A percentile compares a stretch with the other conserved stretches of the same genome.
Evolutionary conservation across 2,888 invertebrate species (phyloP).

Genomic region (Micropterix aruncella): DNA sequence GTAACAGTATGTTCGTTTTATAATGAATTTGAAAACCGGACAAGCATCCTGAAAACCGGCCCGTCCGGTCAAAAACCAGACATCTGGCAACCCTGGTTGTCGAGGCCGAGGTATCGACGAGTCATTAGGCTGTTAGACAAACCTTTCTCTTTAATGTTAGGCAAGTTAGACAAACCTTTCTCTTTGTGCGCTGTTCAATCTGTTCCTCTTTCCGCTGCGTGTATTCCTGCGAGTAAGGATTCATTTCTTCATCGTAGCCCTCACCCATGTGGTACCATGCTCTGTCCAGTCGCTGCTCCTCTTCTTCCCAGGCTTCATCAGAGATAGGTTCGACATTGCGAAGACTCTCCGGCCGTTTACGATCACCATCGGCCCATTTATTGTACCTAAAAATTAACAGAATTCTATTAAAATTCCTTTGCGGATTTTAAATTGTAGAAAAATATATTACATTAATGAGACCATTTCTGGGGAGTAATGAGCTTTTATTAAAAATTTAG

Average conservation of each 20-base stretch:
- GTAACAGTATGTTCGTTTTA: too few relatives aligned
- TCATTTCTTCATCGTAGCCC: slow-evolving; percentile 82
- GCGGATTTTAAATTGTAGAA: too few relatives aligned
- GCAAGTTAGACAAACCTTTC: slow-evolving; percentile 60
- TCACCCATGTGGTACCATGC: slow-evolving; percentile 98
- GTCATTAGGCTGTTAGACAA: too few relatives aligned
- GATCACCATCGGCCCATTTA: slow-evolving; percentile 51
- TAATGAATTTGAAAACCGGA: too few relatives aligned
- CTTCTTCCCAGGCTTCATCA: slow-evolving; percentile 76
- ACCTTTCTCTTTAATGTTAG: too few relatives aligned
- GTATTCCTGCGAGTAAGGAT: slow-evolving; percentile 90
- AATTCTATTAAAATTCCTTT: slow-evolving; percentile 1
- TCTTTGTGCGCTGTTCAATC: slow-evolving; percentile 77
- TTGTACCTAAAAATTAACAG: slow-evolving; percentile 37
- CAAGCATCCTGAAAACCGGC: too few relatives aligned
- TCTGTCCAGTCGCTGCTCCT: slow-evolving; percentile 79
- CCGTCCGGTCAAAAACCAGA: too few relatives aligned
- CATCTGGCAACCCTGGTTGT: too few relatives aligned
- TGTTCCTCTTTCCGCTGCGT: slow-evolving; percentile 88
- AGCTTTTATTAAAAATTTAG: too few relatives aligned
- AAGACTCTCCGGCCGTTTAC: slow-evolving; percentile 19
- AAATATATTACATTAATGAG: too few relatives aligned
- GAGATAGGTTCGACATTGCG: background rate
- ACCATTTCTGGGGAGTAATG: too few relatives aligned
- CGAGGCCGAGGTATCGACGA: too few relatives aligned